Base-by-base conservation (phyloP, 2,113 vertebrate genomes). In the Tachysurus vachellii region DNA sequence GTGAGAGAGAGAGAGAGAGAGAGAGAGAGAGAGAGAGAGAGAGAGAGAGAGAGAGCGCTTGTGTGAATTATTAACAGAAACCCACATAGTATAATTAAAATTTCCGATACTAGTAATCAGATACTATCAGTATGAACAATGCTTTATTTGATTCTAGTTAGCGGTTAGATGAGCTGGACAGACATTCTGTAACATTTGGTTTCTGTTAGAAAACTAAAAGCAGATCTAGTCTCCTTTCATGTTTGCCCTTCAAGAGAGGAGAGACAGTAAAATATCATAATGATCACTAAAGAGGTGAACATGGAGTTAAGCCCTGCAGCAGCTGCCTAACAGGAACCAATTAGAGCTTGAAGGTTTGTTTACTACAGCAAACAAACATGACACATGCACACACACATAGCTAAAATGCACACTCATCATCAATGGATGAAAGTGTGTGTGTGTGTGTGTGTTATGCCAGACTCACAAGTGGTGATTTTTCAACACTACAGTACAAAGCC, bases 221-320 rank as follows among this genome's bases (percentile, higher is more conserved):
- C 54, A 87, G 80, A 62, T 57, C 42, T 82, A 36, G 83, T 64
- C 85, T 86, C 53, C 80, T 77, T 75, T 88, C 4, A 76, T 86
- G 85, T 82, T 31, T 82, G 71, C n/a, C 85, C 68, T 66, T 88
- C 53, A 80, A 59, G 80, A 77, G 23, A 77, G 11, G 13, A 59
- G 77, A 87, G 77, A 87, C 70, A 84, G 83, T 85, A 87, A 90
- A 90, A 87, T 62, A 62, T 84, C 76, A 84, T 84, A 80, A 36
- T 71, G 71, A 77, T 77, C 64, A 64, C 80, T 77, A 83, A 84
- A 82, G 54, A 59, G 66, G 54, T 70, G 82, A 80, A 36, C 68
- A 28, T 71, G 61, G 19, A 73, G 84, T 84, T 88, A 66, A 57
- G 26, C 82, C 88, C 28, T 83, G 80, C 79, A 80, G 86, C 23